These are phyloP conservation scores for Cyphomyrus plagiostoma DNA, from an alignment of 2,113 vertebrate species.

Conservation along the genomic window DNA sequence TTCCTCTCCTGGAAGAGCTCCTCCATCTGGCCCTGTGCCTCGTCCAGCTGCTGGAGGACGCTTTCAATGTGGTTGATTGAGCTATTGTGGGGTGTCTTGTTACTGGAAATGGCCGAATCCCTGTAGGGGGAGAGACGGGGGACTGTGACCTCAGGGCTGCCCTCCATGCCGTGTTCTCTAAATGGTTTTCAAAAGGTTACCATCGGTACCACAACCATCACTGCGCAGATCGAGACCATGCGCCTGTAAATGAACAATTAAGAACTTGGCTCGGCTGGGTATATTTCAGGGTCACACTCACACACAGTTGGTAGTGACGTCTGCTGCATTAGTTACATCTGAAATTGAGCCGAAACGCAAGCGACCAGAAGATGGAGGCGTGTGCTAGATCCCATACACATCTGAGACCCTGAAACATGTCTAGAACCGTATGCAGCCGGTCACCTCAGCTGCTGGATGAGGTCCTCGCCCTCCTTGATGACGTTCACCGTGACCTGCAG, in stretches of 20 bases:
- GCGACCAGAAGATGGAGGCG: neutral
- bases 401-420: neutral
- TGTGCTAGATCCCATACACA: neutral
- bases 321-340: neutral
- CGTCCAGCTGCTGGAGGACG: constrained; percentile 95
- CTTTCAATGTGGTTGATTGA: constrained; percentile 98
- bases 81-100: constrained; percentile 97
- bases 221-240: neutral
- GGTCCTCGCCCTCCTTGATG: constrained; percentile 97
- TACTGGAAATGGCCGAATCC: constrained; percentile 96
- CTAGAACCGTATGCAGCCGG: neutral
- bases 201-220: neutral
- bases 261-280: neutral
- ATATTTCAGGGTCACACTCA: neutral
- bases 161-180: neutral
- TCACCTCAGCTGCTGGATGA: constrained; percentile 95
- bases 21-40: constrained; percentile 97
- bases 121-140: constrained; percentile 57
- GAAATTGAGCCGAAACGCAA: neutral
- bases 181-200: neutral
- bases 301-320: neutral
- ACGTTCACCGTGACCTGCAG: constrained; percentile 96
- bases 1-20: constrained; percentile 98
- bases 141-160: neutral
- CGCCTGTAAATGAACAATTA: neutral